phyloP scores from a whole-genome alignment of 1,140 invertebrate genomes.

The Anthonomus grandis region DNA sequence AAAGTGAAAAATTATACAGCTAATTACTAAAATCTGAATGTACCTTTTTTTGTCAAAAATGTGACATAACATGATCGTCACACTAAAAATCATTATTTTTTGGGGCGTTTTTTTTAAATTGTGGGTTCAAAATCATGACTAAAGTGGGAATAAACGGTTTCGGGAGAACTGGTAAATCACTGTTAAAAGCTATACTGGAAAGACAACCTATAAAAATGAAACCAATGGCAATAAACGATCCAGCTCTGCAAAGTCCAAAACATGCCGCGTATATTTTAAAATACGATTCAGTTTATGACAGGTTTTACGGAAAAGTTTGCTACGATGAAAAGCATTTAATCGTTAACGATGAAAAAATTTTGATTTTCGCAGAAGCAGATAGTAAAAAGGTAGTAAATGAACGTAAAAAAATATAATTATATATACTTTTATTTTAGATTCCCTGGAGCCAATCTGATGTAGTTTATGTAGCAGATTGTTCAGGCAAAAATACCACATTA shows the following conservation, averaged over 20 bases:
- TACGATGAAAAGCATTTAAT: constrained; percentile 72
- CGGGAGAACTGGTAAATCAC: constrained; percentile 93
- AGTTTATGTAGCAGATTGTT: constrained; percentile 95
- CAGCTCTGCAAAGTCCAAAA: constrained; percentile 87
- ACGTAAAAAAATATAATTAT: too few relatives aligned
- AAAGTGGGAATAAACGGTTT: constrained; percentile 92
- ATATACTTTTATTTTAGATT: constrained; percentile 60
- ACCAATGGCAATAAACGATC: constrained; percentile 75
- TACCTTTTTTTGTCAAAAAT: too few relatives aligned
- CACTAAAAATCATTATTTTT: too few relatives aligned
- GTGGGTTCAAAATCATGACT: too few relatives aligned
- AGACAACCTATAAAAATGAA: constrained; percentile 56
- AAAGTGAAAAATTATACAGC: too few relatives aligned
- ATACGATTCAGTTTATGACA: constrained; percentile 95
- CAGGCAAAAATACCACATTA: constrained; percentile 93
- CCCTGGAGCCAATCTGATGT: constrained; percentile 86
- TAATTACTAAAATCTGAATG: too few relatives aligned
- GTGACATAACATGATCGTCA: too few relatives aligned
- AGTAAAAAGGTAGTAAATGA: constrained; percentile 62
- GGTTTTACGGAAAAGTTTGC: constrained; percentile 79
- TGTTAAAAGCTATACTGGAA: constrained; percentile 80
- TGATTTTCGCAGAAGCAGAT: constrained; percentile 78
- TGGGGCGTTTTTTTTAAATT: too few relatives aligned
- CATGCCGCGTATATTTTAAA: constrained; percentile 99
- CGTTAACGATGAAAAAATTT: constrained; percentile 82